These are phyloP conservation scores for Myotis davidii DNA, from an alignment of 2,113 vertebrate species.

Conservation along the genomic window DNA sequence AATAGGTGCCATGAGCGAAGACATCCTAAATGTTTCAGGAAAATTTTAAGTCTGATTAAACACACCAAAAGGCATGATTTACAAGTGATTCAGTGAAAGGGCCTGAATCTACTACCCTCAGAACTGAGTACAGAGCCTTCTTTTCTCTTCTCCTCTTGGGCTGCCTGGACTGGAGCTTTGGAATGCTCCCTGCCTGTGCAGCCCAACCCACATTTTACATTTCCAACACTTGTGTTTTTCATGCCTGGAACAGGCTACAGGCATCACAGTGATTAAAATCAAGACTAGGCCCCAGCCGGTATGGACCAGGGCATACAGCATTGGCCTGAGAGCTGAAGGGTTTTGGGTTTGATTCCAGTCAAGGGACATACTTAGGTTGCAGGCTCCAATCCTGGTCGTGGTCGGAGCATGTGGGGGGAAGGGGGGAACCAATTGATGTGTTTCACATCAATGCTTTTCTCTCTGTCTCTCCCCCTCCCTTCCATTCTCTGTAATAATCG, in stretches of 20 bases:
- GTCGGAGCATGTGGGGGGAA: too few relatives aligned
- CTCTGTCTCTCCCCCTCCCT: too few relatives aligned
- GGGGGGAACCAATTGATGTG: too few relatives aligned
- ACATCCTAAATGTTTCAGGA: background rate
- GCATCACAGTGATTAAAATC: slow-evolving; percentile 17
- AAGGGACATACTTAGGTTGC: too few relatives aligned
- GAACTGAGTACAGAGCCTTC: background rate
- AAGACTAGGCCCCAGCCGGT: background rate
- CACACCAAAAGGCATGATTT: background rate
- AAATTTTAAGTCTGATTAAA: background rate
- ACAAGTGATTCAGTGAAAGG: background rate
- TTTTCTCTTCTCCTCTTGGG: background rate
- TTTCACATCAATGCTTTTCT: too few relatives aligned
- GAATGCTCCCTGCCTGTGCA: background rate
- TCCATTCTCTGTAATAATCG: too few relatives aligned
- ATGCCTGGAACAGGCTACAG: background rate
- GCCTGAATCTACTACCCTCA: fast-evolving
- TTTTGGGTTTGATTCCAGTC: too few relatives aligned
- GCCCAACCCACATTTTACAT: background rate
- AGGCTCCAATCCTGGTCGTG: too few relatives aligned
- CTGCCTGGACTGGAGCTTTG: background rate
- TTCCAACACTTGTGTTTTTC: background rate
- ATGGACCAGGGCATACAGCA: too few relatives aligned
- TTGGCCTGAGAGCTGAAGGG: too few relatives aligned
- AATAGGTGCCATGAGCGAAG: background rate